Percentiles rank a stretch among this genome's conserved stretches.
These are phyloP conservation scores for Diachrysia chrysitis DNA, from an alignment of 2,888 invertebrate species.

Conservation along the genomic window DNA sequence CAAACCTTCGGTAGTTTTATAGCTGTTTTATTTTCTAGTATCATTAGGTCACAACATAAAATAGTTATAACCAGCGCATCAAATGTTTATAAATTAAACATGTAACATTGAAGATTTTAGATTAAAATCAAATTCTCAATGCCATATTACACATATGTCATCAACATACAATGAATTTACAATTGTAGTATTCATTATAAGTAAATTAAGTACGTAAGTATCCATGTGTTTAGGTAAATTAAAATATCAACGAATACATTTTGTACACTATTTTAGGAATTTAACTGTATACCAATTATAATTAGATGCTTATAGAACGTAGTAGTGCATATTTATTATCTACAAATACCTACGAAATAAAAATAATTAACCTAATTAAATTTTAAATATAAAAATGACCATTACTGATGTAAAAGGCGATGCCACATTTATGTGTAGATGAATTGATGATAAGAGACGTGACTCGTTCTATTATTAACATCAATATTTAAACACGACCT, in stretches of 20 bases:
- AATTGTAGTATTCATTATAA: slow-evolving; percentile 28
- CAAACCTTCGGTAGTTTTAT: background rate
- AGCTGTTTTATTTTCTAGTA: background rate
- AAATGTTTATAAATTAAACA: slow-evolving; percentile 24
- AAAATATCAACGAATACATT: background rate
- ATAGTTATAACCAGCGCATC: background rate
- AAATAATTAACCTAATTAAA: slow-evolving; percentile 47
- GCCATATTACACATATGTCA: slow-evolving; percentile 22
- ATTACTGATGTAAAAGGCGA: slow-evolving; percentile 30
- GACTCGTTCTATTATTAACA: slow-evolving; percentile 55
- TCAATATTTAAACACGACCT: slow-evolving; percentile 54
- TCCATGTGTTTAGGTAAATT: background rate
- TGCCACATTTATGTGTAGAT: slow-evolving; percentile 45
- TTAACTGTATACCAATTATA: background rate
- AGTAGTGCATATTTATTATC: background rate
- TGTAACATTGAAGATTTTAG: slow-evolving; percentile 21
- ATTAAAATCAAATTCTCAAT: slow-evolving; percentile 31
- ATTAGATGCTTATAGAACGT: background rate
- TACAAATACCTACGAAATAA: background rate
- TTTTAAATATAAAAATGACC: slow-evolving; percentile 36
- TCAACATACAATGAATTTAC: slow-evolving; percentile 31
- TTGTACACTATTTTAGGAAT: background rate
- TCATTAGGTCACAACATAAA: background rate
- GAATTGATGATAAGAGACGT: slow-evolving; percentile 52
- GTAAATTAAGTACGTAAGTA: background rate